A percentile compares a stretch with the other conserved stretches of the same genome.
phyloP scores from a whole-genome alignment of 35 echinoderm and acorn worm species.

The Diadema setosum region DNA sequence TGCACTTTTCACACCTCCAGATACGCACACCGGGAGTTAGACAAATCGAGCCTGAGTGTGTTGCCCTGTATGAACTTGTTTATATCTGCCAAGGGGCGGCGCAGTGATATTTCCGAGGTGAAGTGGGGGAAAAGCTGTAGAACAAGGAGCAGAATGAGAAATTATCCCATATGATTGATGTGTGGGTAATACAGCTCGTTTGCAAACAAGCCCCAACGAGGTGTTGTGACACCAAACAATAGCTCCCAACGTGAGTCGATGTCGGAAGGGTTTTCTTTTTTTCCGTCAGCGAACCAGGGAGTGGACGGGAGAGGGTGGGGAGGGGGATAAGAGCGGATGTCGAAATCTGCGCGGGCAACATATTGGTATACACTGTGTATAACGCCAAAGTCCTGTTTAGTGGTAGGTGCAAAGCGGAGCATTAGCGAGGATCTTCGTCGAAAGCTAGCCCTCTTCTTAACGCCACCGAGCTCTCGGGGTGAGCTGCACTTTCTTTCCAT shows the following conservation, averaged over 20 bases:
- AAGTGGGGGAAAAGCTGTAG: background rate
- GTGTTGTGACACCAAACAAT: conserved; percentile 26
- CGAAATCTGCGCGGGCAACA: background rate
- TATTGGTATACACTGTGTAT: background rate
- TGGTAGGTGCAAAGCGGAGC: background rate
- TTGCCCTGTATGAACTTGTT: too few species aligned
- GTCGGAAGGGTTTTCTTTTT: too few species aligned
- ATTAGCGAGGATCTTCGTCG: background rate
- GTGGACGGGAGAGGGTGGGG: background rate
- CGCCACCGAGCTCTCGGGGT: background rate
- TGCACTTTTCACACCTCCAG: too few species aligned
- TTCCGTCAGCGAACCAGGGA: background rate
- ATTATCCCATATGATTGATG: conserved; percentile 7
- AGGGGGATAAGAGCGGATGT: background rate
- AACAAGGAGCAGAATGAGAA: background rate
- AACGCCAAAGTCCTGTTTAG: too few species aligned
- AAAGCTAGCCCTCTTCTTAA: background rate
- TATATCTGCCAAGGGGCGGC: too few species aligned
- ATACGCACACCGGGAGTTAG: too few species aligned
- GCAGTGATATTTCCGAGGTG: too few species aligned
- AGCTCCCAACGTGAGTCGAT: too few species aligned
- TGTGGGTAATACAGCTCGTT: background rate
- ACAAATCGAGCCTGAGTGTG: too few species aligned
- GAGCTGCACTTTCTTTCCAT: background rate
- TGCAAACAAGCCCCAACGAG: conserved; percentile 6